Percentiles rank a stretch among this genome's conserved stretches.
Evolutionary conservation across 2,113 vertebrate species (phyloP).

Genomic region (Perca flavescens): DNA sequence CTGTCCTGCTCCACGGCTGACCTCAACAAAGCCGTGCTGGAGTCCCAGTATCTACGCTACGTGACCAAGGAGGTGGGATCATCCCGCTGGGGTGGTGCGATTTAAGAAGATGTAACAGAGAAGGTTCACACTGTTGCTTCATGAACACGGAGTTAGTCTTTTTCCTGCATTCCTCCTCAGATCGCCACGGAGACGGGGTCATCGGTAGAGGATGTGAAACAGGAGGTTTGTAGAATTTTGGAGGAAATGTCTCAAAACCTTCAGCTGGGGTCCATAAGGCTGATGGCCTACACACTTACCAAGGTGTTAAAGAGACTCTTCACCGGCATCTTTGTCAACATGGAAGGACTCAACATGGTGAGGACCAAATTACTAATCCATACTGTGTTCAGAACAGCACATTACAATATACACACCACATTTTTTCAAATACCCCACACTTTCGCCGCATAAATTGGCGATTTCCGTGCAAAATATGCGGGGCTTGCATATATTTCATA

Average conservation of each 20-base stretch:
- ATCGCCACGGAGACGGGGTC: constrained; percentile 87
- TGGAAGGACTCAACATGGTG: constrained; percentile 93
- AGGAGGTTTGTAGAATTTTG: constrained; percentile 87
- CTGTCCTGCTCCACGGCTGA: constrained; percentile 83
- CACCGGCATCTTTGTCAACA: constrained; percentile 90
- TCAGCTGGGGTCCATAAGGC: constrained; percentile 88
- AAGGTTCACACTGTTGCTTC: neutral
- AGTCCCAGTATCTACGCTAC: constrained; percentile 89
- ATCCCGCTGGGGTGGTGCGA: neutral
- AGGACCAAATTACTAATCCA: neutral
- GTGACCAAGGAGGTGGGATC: constrained; percentile 88
- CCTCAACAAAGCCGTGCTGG: constrained; percentile 89
- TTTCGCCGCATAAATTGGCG: no score
- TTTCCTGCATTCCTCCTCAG: constrained; percentile 68
- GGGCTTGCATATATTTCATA: no score
- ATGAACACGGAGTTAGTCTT: neutral
- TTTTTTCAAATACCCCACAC: no score
- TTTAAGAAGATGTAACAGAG: neutral
- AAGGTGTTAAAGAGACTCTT: constrained; percentile 95
- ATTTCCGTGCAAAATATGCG: no score
- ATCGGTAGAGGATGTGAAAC: constrained; percentile 85
- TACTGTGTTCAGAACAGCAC: neutral
- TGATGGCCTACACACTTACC: constrained; percentile 89
- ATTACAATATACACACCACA: neutral
- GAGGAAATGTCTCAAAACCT: constrained; percentile 96